These are phyloP conservation scores for Notolepis coatsorum DNA, from an alignment of 2,797 vertebrate genomes.

Conservation along the genomic window DNA sequence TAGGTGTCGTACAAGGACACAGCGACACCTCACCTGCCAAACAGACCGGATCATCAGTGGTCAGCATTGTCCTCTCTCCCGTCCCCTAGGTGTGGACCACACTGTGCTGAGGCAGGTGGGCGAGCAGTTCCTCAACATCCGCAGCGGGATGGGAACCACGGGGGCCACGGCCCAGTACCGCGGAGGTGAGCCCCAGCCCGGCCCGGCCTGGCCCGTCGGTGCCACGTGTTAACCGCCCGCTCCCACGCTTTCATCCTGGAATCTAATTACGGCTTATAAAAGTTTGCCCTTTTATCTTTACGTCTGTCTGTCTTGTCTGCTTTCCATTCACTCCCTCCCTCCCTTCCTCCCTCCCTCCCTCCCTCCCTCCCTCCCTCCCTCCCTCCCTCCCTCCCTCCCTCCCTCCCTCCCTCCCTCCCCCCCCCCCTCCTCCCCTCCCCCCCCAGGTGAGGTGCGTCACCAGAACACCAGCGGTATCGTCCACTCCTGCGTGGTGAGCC, in stretches of 20 bases:
- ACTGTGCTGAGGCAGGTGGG: constrained; percentile 90
- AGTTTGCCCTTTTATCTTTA: background rate
- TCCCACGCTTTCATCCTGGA: background rate
- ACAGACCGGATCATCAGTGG: no score
- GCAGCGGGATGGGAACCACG: constrained; percentile 87
- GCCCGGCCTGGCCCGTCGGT: no score
- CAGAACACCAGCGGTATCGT: constrained; percentile 81
- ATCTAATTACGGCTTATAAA: background rate
- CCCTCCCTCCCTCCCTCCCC: background rate
- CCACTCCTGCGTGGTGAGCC: constrained; percentile 88
- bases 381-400: background rate
- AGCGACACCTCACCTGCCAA: no score
- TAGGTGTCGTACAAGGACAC: no score
- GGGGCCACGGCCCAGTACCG: constrained; percentile 86
- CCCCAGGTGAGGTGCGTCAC: constrained; percentile 88
- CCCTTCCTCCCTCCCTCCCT: background rate
- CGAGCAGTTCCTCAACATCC: constrained; percentile 96
- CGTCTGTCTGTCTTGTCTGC: background rate
- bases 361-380: background rate
- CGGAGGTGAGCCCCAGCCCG: constrained; percentile 84
- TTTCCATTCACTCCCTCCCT: background rate
- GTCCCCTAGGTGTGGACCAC: constrained; percentile 89
- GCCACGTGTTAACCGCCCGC: background rate
- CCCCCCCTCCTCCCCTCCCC: background rate
- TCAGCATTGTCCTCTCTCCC: background rate